phyloP scores from a whole-genome alignment of 2,113 vertebrate genomes.

The Zosterops lateralis region DNA sequence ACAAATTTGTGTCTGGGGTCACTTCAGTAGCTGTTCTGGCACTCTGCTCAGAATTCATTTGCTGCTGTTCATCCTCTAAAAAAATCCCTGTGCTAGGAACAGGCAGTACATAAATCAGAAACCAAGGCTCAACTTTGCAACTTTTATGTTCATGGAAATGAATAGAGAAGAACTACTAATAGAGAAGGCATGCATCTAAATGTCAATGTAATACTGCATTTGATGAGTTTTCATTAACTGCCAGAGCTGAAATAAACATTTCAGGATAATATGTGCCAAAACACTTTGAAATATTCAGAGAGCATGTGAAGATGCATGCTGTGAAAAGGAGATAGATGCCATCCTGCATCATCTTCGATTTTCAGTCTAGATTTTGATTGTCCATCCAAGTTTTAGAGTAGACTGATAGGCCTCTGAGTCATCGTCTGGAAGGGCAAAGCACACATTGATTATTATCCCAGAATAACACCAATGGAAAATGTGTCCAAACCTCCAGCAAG shows the following conservation, averaged over 20 bases:
- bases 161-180: neutral
- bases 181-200: neutral
- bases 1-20: neutral
- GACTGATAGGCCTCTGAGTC: neutral
- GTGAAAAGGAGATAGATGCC: neutral
- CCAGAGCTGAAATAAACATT: neutral
- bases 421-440: neutral
- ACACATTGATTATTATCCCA: neutral
- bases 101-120: neutral
- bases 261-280: neutral
- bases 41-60: neutral
- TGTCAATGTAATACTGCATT: neutral
- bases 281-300: neutral
- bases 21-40: neutral
- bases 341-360: neutral
- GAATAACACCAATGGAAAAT: neutral
- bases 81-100: neutral
- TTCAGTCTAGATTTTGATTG: neutral
- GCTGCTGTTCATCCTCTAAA: neutral
- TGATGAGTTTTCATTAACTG: conserved; percentile 12
- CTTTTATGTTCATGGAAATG: neutral
- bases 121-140: neutral
- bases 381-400: neutral
- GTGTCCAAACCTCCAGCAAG: neutral
- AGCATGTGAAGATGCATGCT: neutral